Base-by-base conservation (phyloP, 2,888 invertebrate species). In the Drosophila percnosoma region DNA sequence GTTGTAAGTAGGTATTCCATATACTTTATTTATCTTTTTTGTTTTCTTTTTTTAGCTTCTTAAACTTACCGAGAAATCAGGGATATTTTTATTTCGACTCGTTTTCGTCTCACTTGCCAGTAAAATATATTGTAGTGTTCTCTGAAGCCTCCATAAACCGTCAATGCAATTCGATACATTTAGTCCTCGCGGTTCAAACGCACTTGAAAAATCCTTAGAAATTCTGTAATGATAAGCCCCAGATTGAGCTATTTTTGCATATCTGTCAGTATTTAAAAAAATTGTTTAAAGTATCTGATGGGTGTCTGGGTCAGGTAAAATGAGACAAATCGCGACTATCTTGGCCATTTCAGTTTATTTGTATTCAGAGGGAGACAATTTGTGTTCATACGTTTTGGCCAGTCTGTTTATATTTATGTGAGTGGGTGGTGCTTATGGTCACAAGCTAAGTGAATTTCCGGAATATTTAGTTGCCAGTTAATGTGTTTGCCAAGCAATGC, bases 401-500 rank as follows among this genome's bases (percentile, higher is more conserved):
- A 8, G 45, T 45, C 24, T 45, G 45, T 45, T 6, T 33, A 10
- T 52, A 36, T 38, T 15, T 21, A 11, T 42, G 38, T 40, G 38
- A 33, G 29, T 55, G 21, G 36, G 15, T 45, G 15, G 4, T 8
- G 24, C 1, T 24, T 24, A 29, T 66, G 59, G 36, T 18, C 54
- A 60, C 55, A 21, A 21, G 51, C 42, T 58, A 61, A 52, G 49
- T 49, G 40, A 61, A 45, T 48, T 72, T 76, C 69, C 81, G 67
- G 52, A 5, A 45, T 76, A 79, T 69, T 73, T 57, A 42, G 67
- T 67, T 59, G 58, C 69, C 49, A 38, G 48, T 51, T 77, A 76
- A 80, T 78, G 78, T 78, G 81, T 76, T 76, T 80, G 51, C 61
- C 21, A 2, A 42, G 57, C 31, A 64, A 29, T n/a, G 31, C 24